These are phyloP conservation scores for Nothoprocta pentlandii DNA, from an alignment of 2,113 vertebrate species.

Conservation along the genomic window DNA sequence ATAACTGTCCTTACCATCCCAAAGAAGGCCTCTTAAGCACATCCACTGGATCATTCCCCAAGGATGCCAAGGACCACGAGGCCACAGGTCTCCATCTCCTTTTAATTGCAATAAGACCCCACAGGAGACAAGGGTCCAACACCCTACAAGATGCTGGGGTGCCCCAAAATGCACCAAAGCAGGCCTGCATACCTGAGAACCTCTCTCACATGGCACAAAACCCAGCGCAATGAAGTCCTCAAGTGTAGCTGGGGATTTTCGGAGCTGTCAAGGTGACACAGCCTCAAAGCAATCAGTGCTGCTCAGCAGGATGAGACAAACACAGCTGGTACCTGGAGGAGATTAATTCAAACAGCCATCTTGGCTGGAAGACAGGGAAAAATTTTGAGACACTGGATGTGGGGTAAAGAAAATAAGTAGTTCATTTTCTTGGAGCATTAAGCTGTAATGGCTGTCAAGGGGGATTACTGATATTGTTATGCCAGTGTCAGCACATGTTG, in stretches of 20 bases:
- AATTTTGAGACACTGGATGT: neutral
- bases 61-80: neutral
- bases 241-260: neutral
- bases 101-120: neutral
- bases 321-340: conserved; percentile 64
- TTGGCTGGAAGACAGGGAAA: conserved; percentile 47
- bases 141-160: neutral
- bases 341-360: conserved; percentile 51
- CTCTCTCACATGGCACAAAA: neutral
- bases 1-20: neutral
- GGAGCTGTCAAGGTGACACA: conserved; percentile 38
- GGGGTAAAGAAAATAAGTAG: conserved; percentile 70
- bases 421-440: conserved; percentile 64
- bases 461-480: conserved; percentile 70
- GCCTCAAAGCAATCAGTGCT: neutral
- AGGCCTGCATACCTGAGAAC: neutral
- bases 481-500: conserved; percentile 69
- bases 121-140: rapidly evolving
- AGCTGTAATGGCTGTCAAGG: conserved; percentile 69
- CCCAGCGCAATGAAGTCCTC: neutral
- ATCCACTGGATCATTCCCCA: neutral
- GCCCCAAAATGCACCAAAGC: neutral
- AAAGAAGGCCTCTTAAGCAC: neutral
- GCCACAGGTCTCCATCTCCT: neutral
- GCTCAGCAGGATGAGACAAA: conserved; percentile 46